phyloP scores from a whole-genome alignment of 2,797 vertebrate species.

The Heterohyrax brucei region DNA sequence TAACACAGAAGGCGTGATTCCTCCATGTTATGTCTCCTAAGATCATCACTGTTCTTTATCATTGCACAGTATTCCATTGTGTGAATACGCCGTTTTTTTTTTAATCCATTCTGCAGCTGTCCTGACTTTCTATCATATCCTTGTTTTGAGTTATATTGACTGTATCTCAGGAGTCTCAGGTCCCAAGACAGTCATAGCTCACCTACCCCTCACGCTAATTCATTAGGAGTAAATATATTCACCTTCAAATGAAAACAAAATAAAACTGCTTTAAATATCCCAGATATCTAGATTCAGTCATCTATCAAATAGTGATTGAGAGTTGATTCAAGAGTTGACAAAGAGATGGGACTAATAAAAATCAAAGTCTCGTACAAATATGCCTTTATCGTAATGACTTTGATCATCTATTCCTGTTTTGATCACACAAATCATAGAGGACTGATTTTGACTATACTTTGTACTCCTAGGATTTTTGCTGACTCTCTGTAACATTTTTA shows the following conservation, averaged over 20 bases:
- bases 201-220: neutral
- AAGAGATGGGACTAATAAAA: neutral
- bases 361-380: neutral
- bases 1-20: too few species aligned
- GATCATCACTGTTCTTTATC: too few species aligned
- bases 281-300: neutral
- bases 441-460: neutral
- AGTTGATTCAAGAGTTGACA: neutral
- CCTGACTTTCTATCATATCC: neutral
- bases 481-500: neutral
- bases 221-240: neutral
- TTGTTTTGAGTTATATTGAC: neutral
- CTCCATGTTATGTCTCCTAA: too few species aligned
- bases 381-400: neutral
- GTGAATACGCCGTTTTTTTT: too few species aligned
- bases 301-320: neutral
- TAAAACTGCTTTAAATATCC: neutral
- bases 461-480: neutral
- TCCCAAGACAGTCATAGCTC: too few species aligned
- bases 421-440: neutral
- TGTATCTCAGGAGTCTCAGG: neutral
- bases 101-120: neutral
- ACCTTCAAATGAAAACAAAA: neutral
- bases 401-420: neutral
- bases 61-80: too few species aligned